Percentiles rank a stretch among this genome's conserved stretches.
phyloP scores from a whole-genome alignment of 2,888 invertebrate species.

The Actias luna region DNA sequence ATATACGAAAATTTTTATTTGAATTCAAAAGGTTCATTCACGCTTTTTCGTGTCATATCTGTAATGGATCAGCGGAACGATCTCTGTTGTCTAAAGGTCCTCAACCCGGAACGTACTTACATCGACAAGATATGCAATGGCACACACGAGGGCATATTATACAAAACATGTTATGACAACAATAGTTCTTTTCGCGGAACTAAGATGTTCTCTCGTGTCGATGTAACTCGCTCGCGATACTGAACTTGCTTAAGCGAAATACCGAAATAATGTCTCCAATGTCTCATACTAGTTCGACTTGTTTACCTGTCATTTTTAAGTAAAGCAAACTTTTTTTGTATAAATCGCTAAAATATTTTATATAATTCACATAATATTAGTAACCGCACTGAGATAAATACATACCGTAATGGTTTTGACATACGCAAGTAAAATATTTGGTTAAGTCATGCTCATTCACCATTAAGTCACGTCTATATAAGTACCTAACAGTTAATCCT shows the following conservation, averaged over 20 bases:
- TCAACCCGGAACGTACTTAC: constrained; percentile 8
- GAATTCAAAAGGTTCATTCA: constrained; percentile 2
- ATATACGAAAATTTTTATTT: not conserved
- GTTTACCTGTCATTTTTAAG: not conserved
- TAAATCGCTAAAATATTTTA: too few relatives aligned
- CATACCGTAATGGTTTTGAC: too few relatives aligned
- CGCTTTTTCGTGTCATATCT: constrained; percentile 4
- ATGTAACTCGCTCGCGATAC: not conserved
- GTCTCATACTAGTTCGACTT: not conserved
- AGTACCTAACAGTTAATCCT: too few relatives aligned
- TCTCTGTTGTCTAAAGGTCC: constrained; percentile 10
- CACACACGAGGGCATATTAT: not conserved
- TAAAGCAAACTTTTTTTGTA: not conserved
- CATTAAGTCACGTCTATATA: too few relatives aligned
- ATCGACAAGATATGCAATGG: not conserved
- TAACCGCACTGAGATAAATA: too few relatives aligned
- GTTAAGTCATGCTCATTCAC: too few relatives aligned
- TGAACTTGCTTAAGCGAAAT: not conserved
- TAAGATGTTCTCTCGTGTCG: constrained; percentile 1
- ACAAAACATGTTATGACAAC: constrained; percentile 9
- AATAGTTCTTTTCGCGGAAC: constrained; percentile 7
- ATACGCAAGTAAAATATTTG: too few relatives aligned
- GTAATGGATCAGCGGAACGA: constrained; percentile 5
- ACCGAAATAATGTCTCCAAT: not conserved
- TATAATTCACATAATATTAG: too few relatives aligned